Base-by-base conservation (phyloP, 2,797 vertebrate genomes). In the Amniataba percoides region DNA sequence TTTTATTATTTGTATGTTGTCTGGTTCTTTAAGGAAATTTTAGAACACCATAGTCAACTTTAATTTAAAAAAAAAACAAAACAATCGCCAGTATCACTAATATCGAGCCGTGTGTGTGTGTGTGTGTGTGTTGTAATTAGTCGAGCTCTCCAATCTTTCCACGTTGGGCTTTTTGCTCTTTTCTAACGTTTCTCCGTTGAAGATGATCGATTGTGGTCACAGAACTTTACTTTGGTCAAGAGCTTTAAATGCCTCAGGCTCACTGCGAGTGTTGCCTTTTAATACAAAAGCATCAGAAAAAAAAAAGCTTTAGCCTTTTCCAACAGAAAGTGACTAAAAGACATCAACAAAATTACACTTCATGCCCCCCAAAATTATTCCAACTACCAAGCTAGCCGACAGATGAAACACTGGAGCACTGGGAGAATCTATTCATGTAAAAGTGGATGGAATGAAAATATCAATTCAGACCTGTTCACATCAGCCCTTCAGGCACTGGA, bases 371-470 rank as follows among this genome's bases (percentile, higher is more conserved):
- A 7, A 68, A 40, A 76, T 52, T 12, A 61, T 57, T 70, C 31
- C 12, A 49, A 21, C 25, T 36, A 48, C 39, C 12, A 59, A 27
- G 42, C 12, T 39, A 19, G 7, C 16, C 66, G 71, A 59, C 61
- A 53, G 52, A 56, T 51, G n/a, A n/a, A 62, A 12, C 46, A 63
- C 45, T 76, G 14, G 34, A 72, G n/a, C 16, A 49, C 51, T 15
- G 19, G 7, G 66, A 39, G 12, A 21, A n/a, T 77, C 14, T 36
- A 69, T 70, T 74, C 10, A 16, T 67, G 68, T 66, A 1, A 23
- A 42, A 77, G 46, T 36, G n/a, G 10, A 48, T 45, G 27, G 14
- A 59, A 42, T 63, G 27, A 73, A 77, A 49, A 72, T 43, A 72
- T 58, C 21, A 71, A 49, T 69, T 70, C 25, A 53, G 48, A 39